Conservation (phyloP, 2,113 vertebrate species). For the Rhinolophus sinicus region DNA sequence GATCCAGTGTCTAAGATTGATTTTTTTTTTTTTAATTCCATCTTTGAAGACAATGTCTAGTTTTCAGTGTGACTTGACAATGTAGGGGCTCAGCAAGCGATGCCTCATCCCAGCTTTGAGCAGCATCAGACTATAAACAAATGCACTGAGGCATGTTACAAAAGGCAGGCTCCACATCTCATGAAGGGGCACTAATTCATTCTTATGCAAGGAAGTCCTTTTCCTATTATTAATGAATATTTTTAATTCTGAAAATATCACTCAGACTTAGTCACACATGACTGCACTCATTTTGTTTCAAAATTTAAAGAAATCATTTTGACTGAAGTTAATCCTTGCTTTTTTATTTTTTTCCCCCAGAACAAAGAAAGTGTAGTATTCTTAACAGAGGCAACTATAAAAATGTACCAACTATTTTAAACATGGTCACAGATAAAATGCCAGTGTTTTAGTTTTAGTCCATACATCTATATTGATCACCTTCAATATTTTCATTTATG, state of each 20-base stretch:
- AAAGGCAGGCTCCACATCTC: constrained; percentile 38
- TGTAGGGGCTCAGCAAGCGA: neutral
- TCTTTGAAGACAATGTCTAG: neutral
- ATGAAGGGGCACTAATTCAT: constrained; percentile 65
- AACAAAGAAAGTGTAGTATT: constrained; percentile 43
- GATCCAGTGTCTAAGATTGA: neutral
- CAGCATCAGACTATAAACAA: constrained; percentile 26
- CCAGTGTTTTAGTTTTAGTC: neutral
- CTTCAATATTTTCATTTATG: neutral
- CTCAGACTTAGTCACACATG: constrained; percentile 81
- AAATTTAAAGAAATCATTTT: constrained; percentile 76
- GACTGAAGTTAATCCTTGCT: constrained; percentile 64
- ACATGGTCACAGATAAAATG: neutral
- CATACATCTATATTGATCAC: neutral
- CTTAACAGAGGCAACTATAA: neutral
- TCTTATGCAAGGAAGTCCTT: constrained; percentile 77
- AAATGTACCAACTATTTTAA: neutral
- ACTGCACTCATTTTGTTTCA: constrained; percentile 80
- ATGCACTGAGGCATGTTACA: constrained; percentile 68
- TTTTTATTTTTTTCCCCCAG: constrained; percentile 38
- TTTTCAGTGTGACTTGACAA: constrained; percentile 22
- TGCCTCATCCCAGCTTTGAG: neutral
- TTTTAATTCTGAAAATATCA: constrained; percentile 79
- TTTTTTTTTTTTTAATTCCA: constrained; percentile 1
- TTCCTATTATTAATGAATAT: constrained; percentile 82